Conservation (phyloP, 2,113 vertebrate genomes). For the Cranoglanis bouderius region DNA sequence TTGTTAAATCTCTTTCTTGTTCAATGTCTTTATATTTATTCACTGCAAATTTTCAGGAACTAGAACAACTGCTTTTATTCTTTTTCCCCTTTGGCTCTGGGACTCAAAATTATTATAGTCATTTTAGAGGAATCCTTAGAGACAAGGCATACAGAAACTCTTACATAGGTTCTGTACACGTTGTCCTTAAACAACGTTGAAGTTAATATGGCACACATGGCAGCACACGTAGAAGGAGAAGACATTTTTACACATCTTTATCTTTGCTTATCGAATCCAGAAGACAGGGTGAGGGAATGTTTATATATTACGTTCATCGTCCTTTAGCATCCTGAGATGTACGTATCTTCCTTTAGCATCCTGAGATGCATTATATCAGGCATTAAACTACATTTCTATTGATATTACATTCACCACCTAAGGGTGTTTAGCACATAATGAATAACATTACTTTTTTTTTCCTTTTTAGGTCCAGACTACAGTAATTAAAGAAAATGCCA, state of each 20-base stretch:
- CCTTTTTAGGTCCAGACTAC: not conserved
- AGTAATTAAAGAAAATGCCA: not conserved
- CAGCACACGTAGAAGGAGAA: not conserved
- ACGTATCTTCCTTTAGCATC: not conserved
- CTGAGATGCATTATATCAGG: not conserved
- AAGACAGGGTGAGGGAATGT: not conserved
- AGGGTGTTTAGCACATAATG: not conserved
- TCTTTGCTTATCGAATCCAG: not conserved
- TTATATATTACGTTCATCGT: not conserved
- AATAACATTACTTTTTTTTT: not conserved
- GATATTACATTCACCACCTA: not conserved
- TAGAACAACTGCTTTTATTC: not conserved
- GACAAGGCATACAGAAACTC: not conserved
- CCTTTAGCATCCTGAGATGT: not conserved
- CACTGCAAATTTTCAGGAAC: not conserved
- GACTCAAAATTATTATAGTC: not conserved
- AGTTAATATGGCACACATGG: not conserved
- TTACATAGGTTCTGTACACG: not conserved
- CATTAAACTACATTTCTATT: not conserved
- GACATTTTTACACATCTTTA: not conserved
- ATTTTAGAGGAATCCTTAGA: not conserved
- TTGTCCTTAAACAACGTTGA: not conserved
- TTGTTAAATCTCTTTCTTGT: conserved; percentile 6
- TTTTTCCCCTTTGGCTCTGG: not conserved
- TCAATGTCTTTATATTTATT: not conserved